Percentiles rank a stretch among this genome's conserved stretches.
Evolutionary conservation across 1,140 invertebrate genomes (phyloP).

Genomic region (Drosophila simulans): DNA sequence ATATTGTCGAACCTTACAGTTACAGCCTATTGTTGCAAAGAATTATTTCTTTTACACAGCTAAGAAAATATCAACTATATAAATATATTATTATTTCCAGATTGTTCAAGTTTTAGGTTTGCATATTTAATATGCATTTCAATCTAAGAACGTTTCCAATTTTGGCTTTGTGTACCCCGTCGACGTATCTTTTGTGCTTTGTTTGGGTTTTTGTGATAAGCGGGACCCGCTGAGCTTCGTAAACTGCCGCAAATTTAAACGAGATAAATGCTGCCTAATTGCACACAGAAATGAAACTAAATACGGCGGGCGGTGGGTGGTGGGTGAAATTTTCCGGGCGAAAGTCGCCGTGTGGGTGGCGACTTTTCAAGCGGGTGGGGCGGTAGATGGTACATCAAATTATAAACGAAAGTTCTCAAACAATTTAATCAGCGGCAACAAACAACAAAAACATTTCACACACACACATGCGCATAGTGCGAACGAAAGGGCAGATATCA

Average conservation of each 20-base stretch:
- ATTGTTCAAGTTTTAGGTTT: no score
- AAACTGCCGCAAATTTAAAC: constrained; percentile 69
- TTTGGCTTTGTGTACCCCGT: not conserved
- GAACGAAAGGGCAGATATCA: not conserved
- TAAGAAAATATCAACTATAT: no score
- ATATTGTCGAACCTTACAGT: not conserved
- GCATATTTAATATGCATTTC: no score
- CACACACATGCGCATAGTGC: constrained; percentile 3
- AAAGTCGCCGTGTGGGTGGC: constrained; percentile 29
- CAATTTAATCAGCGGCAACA: constrained; percentile 70
- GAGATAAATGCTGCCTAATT: constrained; percentile 74
- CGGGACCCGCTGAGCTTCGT: constrained; percentile 48
- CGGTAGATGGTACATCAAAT: constrained; percentile 57
- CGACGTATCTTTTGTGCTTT: constrained; percentile 43
- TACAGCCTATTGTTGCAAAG: no score
- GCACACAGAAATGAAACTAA: constrained; percentile 47
- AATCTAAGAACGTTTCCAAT: no score
- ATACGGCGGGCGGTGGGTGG: constrained; percentile 26
- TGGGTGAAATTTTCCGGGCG: constrained; percentile 21
- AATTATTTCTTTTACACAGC: no score
- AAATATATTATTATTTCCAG: no score
- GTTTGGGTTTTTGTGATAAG: constrained; percentile 63
- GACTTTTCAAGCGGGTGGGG: constrained; percentile 10
- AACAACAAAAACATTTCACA: constrained; percentile 60
- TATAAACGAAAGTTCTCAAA: constrained; percentile 76